phyloP scores from a whole-genome alignment of 2,113 vertebrate genomes.

The Tragelaphus strepsiceros region DNA sequence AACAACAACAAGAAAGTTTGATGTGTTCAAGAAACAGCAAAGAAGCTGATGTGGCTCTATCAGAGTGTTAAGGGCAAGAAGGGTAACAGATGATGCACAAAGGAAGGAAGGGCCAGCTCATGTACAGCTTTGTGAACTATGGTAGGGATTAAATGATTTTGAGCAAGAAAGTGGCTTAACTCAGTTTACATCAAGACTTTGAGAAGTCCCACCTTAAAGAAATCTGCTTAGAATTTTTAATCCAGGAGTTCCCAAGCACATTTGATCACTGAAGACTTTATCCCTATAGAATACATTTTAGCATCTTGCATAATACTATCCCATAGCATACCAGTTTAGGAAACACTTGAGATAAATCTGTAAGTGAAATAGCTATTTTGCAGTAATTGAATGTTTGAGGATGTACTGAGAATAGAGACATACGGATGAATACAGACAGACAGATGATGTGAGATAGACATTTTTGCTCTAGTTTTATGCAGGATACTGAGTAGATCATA shows the following conservation, averaged over 20 bases:
- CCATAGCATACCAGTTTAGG: neutral
- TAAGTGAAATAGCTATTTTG: neutral
- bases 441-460: neutral
- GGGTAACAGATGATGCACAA: neutral
- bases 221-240: constrained; percentile 48
- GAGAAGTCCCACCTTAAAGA: constrained; percentile 3
- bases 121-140: neutral
- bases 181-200: constrained; percentile 6
- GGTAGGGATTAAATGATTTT: neutral
- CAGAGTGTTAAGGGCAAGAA: neutral
- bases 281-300: neutral
- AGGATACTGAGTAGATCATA: neutral
- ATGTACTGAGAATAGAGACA: neutral
- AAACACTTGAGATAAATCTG: constrained; percentile 28
- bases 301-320: neutral
- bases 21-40: neutral
- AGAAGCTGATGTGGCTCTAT: neutral
- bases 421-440: neutral
- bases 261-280: constrained; percentile 28
- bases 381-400: neutral
- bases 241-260: neutral
- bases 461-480: neutral
- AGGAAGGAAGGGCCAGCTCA: neutral
- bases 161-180: constrained; percentile 8
- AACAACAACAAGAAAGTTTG: neutral